Percentiles rank a stretch among this genome's conserved stretches.
These are phyloP conservation scores for Hypocryptadius cinnamomeus DNA, from an alignment of 2,113 vertebrate species.

Conservation along the genomic window DNA sequence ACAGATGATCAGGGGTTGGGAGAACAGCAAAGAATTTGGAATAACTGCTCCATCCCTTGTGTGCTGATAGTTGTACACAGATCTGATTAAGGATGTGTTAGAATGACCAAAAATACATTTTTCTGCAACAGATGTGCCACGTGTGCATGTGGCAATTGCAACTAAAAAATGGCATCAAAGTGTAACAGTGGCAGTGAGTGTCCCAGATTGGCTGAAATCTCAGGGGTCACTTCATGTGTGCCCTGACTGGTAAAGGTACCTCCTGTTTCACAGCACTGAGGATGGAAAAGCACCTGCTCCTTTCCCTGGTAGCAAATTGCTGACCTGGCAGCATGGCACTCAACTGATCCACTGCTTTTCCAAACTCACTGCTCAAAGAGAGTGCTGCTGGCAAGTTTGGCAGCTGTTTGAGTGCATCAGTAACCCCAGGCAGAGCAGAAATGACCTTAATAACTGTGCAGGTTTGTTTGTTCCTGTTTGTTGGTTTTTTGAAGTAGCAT, in stretches of 20 bases:
- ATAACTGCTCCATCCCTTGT: not conserved
- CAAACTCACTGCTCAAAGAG: not conserved
- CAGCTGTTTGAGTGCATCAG: not conserved
- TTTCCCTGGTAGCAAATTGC: not conserved
- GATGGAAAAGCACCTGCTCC: not conserved
- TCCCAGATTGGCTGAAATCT: not conserved
- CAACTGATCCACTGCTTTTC: fast-evolving
- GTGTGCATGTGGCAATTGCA: not conserved
- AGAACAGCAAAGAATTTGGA: not conserved
- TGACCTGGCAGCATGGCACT: fast-evolving
- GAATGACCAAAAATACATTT: not conserved
- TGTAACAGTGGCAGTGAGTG: not conserved
- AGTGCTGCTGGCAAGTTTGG: not conserved
- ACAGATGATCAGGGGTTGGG: not conserved
- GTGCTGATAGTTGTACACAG: not conserved
- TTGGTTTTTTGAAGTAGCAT: not conserved
- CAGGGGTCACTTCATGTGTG: fast-evolving
- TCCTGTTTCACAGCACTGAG: fast-evolving
- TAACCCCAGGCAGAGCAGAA: not conserved
- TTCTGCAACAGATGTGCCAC: fast-evolving
- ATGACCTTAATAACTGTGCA: not conserved
- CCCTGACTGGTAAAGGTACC: not conserved
- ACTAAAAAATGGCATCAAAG: not conserved
- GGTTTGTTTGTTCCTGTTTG: not conserved
- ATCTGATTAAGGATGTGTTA: not conserved